Evolutionary conservation across 2,888 invertebrate genomes (phyloP).

Genomic region (Ypsolopha scabrella): DNA sequence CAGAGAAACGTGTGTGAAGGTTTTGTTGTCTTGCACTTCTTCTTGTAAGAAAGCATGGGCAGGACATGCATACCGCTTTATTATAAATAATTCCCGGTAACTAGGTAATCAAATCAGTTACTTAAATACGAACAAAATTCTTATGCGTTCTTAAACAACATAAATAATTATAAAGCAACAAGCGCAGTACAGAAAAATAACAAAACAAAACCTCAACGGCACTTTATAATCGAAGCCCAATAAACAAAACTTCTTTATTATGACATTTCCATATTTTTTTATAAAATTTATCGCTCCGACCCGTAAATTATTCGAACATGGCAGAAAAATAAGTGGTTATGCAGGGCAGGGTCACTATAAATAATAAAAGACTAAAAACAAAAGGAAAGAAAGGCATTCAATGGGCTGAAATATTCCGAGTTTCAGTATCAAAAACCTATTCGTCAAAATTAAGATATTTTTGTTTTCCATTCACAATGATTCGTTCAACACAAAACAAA

Average conservation of each 20-base stretch:
- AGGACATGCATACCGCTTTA: too few relatives aligned
- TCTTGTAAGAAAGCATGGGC: too few relatives aligned
- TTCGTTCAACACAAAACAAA: too few relatives aligned
- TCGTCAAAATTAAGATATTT: too few relatives aligned
- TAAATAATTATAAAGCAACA: neutral
- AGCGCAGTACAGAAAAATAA: slow-evolving; percentile 6
- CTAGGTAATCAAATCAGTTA: too few relatives aligned
- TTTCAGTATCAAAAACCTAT: too few relatives aligned
- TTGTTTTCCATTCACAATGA: too few relatives aligned
- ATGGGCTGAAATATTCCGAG: too few relatives aligned
- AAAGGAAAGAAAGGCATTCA: too few relatives aligned
- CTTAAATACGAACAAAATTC: neutral
- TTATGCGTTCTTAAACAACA: neutral
- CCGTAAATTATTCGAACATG: neutral
- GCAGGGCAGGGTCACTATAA: neutral
- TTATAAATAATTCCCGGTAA: too few relatives aligned
- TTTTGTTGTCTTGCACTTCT: neutral
- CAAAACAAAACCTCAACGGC: slow-evolving; percentile 20
- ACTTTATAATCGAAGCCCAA: neutral
- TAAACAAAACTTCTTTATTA: slow-evolving; percentile 1
- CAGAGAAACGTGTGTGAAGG: neutral
- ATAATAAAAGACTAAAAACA: neutral
- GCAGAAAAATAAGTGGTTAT: neutral
- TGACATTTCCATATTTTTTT: slow-evolving; percentile 1
- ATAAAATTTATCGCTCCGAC: neutral